A percentile compares a stretch with the other conserved stretches of the same genome.
These are phyloP conservation scores for Phrynocephalus guinanensis DNA, from an alignment of 2,797 vertebrate species.

Conservation along the genomic window DNA sequence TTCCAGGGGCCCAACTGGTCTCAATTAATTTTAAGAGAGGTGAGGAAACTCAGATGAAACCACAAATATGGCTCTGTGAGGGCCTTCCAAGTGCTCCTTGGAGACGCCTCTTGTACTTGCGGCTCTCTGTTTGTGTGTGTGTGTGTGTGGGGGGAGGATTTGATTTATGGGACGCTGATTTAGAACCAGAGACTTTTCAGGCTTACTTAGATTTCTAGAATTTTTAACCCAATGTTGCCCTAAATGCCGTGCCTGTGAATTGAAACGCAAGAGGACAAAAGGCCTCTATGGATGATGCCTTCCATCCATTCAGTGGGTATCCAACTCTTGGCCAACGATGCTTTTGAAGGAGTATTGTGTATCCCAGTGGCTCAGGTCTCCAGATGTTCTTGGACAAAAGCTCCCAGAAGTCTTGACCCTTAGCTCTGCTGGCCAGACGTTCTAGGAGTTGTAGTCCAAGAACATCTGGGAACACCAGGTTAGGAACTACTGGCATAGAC, in stretches of 20 bases:
- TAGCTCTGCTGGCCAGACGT: too few species aligned
- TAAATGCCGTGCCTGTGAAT: background rate
- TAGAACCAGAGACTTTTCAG: background rate
- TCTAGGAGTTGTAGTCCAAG: too few species aligned
- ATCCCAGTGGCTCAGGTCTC: too few species aligned
- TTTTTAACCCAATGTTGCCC: background rate
- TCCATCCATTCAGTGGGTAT: too few species aligned
- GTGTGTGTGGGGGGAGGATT: background rate
- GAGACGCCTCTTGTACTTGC: background rate
- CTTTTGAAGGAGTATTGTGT: too few species aligned
- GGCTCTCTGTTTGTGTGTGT: background rate
- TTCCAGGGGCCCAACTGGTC: background rate
- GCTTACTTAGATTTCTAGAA: background rate
- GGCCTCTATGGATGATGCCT: background rate
- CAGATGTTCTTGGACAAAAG: too few species aligned
- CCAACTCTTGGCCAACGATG: too few species aligned
- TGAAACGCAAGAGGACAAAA: background rate
- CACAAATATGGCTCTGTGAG: background rate
- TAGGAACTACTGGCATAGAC: too few species aligned
- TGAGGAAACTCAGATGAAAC: background rate
- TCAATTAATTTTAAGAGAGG: slow-evolving; percentile 6
- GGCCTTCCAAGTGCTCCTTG: background rate
- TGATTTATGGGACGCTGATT: slow-evolving; percentile 20
- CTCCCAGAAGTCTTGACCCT: too few species aligned
- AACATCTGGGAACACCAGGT: too few species aligned